phyloP scores from a whole-genome alignment of 1,140 invertebrate genomes.

The Conus ventricosus region DNA sequence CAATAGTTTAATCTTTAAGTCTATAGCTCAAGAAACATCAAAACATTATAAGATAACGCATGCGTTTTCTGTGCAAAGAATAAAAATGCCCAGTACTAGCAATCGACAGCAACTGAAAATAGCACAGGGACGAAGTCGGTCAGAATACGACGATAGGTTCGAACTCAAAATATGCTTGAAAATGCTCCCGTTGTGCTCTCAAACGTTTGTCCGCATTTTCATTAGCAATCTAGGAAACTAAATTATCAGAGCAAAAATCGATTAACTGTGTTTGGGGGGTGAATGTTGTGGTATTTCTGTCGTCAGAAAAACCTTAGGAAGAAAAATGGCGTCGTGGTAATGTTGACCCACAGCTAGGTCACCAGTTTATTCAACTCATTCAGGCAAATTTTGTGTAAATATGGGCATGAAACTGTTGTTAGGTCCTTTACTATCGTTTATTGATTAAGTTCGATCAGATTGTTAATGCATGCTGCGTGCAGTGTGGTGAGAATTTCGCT shows the following conservation, averaged over 20 bases:
- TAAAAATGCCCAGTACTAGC: neutral
- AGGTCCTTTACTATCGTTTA: neutral
- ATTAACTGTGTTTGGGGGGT: neutral
- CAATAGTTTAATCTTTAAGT: neutral
- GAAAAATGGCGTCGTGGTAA: neutral
- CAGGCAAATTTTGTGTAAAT: neutral
- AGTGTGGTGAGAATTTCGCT: neutral
- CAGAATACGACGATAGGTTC: neutral
- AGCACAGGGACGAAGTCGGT: neutral
- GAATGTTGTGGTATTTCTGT: neutral
- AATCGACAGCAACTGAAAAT: neutral
- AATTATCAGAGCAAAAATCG: neutral
- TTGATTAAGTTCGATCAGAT: neutral
- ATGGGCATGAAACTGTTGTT: neutral
- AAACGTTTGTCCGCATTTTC: neutral
- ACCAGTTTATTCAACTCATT: neutral
- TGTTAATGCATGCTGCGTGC: neutral
- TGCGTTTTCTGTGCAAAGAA: neutral
- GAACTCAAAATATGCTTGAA: neutral
- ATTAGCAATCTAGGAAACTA: neutral
- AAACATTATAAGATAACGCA: neutral
- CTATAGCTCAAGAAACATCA: too few relatives aligned
- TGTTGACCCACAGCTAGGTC: neutral
- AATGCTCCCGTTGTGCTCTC: neutral
- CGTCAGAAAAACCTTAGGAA: neutral